Conservation (phyloP, 2,888 invertebrate genomes). For the Acrobasis repandana region DNA sequence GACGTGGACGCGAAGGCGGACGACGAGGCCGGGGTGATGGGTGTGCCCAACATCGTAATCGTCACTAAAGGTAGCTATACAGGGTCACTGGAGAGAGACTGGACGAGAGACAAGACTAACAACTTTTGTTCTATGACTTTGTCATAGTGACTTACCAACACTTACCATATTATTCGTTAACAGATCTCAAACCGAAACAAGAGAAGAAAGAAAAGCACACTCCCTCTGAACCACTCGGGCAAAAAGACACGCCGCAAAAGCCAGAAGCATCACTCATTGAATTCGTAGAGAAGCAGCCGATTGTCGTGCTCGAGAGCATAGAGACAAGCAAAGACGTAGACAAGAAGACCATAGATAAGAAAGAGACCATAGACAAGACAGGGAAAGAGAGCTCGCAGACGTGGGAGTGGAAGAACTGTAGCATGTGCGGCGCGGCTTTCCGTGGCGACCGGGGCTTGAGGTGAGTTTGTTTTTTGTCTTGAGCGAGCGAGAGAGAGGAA, state of each 20-base stretch:
- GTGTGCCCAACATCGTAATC: slow-evolving; percentile 61
- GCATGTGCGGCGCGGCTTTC: slow-evolving; percentile 58
- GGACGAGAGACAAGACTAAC: too few species aligned
- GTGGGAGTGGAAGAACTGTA: slow-evolving; percentile 50
- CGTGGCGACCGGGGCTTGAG: slow-evolving; percentile 66
- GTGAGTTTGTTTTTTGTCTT: slow-evolving; percentile 40
- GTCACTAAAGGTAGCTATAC: slow-evolving; percentile 55
- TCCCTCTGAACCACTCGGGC: neutral
- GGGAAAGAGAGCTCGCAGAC: slow-evolving; percentile 4
- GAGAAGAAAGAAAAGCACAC: slow-evolving; percentile 42
- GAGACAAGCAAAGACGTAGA: neutral
- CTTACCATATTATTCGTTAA: slow-evolving; percentile 24
- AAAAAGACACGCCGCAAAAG: slow-evolving; percentile 36
- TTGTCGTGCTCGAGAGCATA: slow-evolving; percentile 4
- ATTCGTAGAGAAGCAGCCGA: slow-evolving; percentile 21
- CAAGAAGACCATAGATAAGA: slow-evolving; percentile 27
- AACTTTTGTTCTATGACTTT: too few species aligned
- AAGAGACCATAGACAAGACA: slow-evolving; percentile 22
- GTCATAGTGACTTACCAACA: neutral
- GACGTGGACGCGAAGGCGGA: slow-evolving; percentile 45
- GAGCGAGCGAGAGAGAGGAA: too few species aligned
- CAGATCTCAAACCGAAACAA: slow-evolving; percentile 64
- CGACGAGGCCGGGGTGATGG: slow-evolving; percentile 50
- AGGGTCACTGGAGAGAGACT: too few species aligned
- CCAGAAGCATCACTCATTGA: slow-evolving; percentile 26